Percentiles rank a stretch among this genome's conserved stretches.
Conservation (phyloP, 2,797 vertebrate genomes). For the Eulemur albifrons region DNA sequence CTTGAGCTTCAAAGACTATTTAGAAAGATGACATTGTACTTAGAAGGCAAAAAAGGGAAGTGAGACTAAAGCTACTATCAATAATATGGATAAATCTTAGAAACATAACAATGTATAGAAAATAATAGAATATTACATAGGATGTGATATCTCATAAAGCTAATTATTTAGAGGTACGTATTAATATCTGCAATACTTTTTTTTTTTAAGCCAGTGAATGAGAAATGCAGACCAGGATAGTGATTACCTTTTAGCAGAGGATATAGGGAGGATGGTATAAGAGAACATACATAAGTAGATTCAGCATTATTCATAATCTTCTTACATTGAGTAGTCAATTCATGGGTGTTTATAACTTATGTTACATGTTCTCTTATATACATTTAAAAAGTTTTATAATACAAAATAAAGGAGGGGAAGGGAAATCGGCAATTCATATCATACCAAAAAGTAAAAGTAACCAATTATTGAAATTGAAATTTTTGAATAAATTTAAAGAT, state of each 20-base stretch:
- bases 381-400: not conserved
- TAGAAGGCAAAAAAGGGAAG: not conserved
- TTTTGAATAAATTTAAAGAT: conserved; percentile 45
- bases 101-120: not conserved
- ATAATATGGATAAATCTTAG: not conserved
- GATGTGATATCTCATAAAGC: not conserved
- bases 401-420: not conserved
- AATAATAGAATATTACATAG: not conserved
- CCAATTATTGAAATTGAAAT: conserved; percentile 14
- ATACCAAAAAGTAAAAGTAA: not conserved
- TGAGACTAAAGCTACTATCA: not conserved
- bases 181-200: not conserved
- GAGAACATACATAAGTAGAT: not conserved
- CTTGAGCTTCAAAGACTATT: conserved; percentile 7
- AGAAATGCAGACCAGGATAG: not conserved
- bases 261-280: not conserved
- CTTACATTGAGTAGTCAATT: not conserved
- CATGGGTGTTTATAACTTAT: not conserved
- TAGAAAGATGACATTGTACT: conserved; percentile 12
- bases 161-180: not conserved
- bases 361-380: not conserved
- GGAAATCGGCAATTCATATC: not conserved
- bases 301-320: not conserved
- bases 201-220: not conserved
- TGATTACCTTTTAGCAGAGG: not conserved